Evolutionary conservation across 2,113 vertebrate species (phyloP).

Genomic region (Poeciliopsis retropinna): DNA sequence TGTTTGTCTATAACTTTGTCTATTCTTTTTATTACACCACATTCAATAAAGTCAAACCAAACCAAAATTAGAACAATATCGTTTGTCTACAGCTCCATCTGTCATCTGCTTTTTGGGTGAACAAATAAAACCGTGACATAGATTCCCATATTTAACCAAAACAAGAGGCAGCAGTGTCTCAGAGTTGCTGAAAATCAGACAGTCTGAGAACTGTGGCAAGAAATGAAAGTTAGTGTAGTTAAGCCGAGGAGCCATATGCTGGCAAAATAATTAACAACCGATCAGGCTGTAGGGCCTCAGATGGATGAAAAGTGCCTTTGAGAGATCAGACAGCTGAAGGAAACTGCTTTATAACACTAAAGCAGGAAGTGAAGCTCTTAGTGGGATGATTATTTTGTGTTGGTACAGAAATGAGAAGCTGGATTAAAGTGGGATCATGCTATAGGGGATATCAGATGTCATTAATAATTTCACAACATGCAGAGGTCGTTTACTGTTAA

Average conservation of each 20-base stretch:
- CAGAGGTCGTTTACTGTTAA: too few species aligned
- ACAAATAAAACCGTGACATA: constrained; percentile 8
- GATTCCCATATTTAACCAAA: constrained; percentile 25
- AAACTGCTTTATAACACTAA: constrained; percentile 35
- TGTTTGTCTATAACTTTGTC: too few species aligned
- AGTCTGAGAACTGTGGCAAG: constrained; percentile 36
- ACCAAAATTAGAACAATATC: neutral
- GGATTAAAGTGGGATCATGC: neutral
- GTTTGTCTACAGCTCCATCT: constrained; percentile 10
- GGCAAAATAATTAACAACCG: constrained; percentile 56
- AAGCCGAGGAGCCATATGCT: constrained; percentile 62
- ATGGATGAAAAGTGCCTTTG: constrained; percentile 43
- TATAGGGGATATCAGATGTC: too few species aligned
- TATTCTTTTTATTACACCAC: too few species aligned
- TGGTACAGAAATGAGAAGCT: neutral
- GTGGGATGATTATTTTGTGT: neutral
- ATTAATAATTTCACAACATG: too few species aligned
- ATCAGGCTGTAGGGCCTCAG: constrained; percentile 30
- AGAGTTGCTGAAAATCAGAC: constrained; percentile 35
- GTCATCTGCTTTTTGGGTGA: constrained; percentile 1
- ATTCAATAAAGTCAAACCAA: too few species aligned
- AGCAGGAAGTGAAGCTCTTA: neutral
- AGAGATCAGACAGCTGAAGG: constrained; percentile 26
- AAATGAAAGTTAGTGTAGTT: constrained; percentile 62
- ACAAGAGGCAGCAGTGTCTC: constrained; percentile 40